Evolutionary conservation across 1,140 invertebrate species (phyloP).

Genomic region (Microplitis mediator): DNA sequence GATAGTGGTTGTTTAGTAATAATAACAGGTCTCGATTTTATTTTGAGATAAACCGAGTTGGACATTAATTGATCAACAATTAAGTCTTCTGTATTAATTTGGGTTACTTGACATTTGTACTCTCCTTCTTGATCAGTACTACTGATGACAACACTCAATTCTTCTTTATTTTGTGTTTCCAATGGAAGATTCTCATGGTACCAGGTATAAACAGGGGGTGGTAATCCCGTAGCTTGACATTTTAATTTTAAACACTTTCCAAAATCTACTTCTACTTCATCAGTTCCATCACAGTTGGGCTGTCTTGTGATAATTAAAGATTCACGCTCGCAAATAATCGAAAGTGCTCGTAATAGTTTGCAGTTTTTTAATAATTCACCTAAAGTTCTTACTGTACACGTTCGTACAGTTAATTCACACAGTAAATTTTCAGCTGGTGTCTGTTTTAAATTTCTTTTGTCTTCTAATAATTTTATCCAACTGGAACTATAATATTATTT

Average conservation of each 20-base stretch:
- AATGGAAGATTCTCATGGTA: slow-evolving; percentile 40
- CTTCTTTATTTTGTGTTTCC: slow-evolving; percentile 15
- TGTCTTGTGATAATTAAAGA: slow-evolving; percentile 40
- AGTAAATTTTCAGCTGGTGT: slow-evolving; percentile 42
- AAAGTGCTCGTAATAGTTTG: slow-evolving; percentile 39
- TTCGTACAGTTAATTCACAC: slow-evolving; percentile 40
- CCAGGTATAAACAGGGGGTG: slow-evolving; percentile 47
- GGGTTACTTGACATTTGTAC: slow-evolving; percentile 44
- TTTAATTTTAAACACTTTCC: slow-evolving; percentile 33
- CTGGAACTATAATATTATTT: slow-evolving; percentile 4
- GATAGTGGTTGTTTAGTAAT: slow-evolving; percentile 43
- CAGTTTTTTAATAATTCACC: slow-evolving; percentile 40
- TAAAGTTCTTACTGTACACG: slow-evolving; percentile 46
- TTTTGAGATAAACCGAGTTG: slow-evolving; percentile 34
- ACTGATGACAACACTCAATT: slow-evolving; percentile 37
- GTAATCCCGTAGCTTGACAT: slow-evolving; percentile 48
- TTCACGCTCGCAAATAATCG: slow-evolving; percentile 42
- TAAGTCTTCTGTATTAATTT: slow-evolving; percentile 35
- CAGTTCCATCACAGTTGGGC: slow-evolving; percentile 28
- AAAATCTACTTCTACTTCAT: slow-evolving; percentile 31
- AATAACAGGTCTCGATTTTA: slow-evolving; percentile 38
- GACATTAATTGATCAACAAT: slow-evolving; percentile 31
- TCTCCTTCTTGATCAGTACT: slow-evolving; percentile 41
- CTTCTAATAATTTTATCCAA: slow-evolving; percentile 39
- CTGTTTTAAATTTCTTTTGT: slow-evolving; percentile 20